A percentile compares a stretch with the other conserved stretches of the same genome.
Evolutionary conservation across 2,888 invertebrate genomes (phyloP).

Genomic region (Oasisia sp.): DNA sequence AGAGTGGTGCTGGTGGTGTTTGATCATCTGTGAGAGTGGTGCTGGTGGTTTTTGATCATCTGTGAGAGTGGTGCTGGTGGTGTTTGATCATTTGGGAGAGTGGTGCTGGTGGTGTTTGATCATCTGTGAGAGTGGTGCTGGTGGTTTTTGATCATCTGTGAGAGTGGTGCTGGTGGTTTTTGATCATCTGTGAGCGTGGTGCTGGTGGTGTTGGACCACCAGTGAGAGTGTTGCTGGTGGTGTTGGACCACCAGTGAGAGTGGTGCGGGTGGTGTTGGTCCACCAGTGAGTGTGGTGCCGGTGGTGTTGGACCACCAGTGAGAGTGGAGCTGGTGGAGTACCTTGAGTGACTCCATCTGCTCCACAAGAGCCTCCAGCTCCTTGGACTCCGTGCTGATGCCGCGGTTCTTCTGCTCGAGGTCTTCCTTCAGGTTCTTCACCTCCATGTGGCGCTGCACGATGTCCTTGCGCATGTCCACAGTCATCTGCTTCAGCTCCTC

Average conservation of each 20-base stretch:
- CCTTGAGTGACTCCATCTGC: slow-evolving; percentile 60
- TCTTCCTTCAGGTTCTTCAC: slow-evolving; percentile 61
- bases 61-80: too few relatives aligned
- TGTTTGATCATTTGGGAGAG: too few relatives aligned
- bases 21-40: too few relatives aligned
- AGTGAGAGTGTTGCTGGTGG: neutral
- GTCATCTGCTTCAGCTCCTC: slow-evolving; percentile 60
- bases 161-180: too few relatives aligned
- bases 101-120: too few relatives aligned
- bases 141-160: too few relatives aligned
- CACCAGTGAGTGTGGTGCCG: neutral
- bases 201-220: too few relatives aligned
- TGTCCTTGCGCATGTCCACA: slow-evolving; percentile 63
- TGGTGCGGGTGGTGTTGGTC: neutral
- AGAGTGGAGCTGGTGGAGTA: slow-evolving; percentile 30
- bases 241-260: neutral
- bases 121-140: too few relatives aligned
- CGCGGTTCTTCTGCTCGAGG: slow-evolving; percentile 51
- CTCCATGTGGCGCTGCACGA: slow-evolving; percentile 59
- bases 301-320: too few relatives aligned
- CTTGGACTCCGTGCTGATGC: slow-evolving; percentile 50
- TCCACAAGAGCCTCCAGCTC: slow-evolving; percentile 55
- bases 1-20: too few relatives aligned
- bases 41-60: too few relatives aligned
- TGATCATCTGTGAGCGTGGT: too few relatives aligned